Percentiles rank a stretch among this genome's conserved stretches.
Conservation (phyloP, 2,797 vertebrate species). For the Antennarius maculatus region DNA sequence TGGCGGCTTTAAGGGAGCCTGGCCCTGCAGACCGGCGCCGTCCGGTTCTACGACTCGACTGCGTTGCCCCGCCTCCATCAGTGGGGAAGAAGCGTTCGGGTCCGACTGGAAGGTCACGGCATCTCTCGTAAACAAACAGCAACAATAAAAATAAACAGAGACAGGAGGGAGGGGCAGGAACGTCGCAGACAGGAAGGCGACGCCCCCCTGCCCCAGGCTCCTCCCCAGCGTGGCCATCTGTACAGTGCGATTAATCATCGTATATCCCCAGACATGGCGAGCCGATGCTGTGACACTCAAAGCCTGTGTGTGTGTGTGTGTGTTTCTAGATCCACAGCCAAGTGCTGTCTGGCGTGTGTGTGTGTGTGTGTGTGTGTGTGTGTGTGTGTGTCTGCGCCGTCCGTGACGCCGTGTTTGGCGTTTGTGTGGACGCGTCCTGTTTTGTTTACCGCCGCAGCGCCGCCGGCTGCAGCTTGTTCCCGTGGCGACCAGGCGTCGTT, state of each 20-base stretch:
- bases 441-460: conserved; percentile 52
- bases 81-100: conserved; percentile 1
- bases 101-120: too few relatives aligned
- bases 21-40: too few relatives aligned
- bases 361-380: conserved; percentile 16
- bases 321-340: conserved; percentile 35
- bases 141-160: conserved; percentile 52
- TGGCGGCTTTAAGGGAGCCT: neutral
- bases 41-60: too few relatives aligned
- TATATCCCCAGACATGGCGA: conserved; percentile 67
- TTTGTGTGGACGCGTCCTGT: conserved; percentile 9
- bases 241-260: conserved; percentile 76
- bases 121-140: conserved; percentile 57
- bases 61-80: neutral
- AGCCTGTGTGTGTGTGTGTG: conserved; percentile 42
- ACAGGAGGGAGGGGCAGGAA: conserved; percentile 11
- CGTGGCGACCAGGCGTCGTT: conserved; percentile 45
- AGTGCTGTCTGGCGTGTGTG: conserved; percentile 25
- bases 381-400: neutral
- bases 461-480: conserved; percentile 35
- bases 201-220: conserved; percentile 52
- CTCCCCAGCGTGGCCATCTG: conserved; percentile 72
- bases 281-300: conserved; percentile 60
- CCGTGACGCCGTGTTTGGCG: too few relatives aligned
- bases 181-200: neutral